Base-by-base conservation (phyloP, 2,797 vertebrate genomes). In the Bufotes viridis region DNA sequence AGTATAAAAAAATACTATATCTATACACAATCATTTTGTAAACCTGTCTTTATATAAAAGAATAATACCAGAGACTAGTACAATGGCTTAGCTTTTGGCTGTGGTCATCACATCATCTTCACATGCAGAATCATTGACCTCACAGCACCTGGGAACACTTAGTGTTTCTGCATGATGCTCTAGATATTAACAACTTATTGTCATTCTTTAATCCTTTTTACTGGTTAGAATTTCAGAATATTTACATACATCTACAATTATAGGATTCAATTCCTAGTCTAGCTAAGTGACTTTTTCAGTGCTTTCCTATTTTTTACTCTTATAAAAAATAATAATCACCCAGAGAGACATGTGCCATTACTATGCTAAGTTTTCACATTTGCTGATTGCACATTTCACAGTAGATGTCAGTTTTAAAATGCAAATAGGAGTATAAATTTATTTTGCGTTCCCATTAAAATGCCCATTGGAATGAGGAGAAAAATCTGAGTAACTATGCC, bases 371-470 rank as follows among this genome's bases (percentile, higher is more conserved):
- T 61, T 75, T 75, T 75, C 67, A 81, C 85, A 81, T 49, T 79
- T 80, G 78, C 78, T 86, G 85, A 79, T 79, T 86, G 76, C 85
- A 67, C 63, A 58, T 69, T 86, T 79, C 51, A 42, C 51, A 69
- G 61, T 70, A 57, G 7, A 70, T 80, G 84, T 86, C 84, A 86
- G 24, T 79, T 26, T 58, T 79, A 17, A 86, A 70, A 86, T 84
- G 26, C 76, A 80, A 78, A 61, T 55, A 84, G 49, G 69, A 79
- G 29, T 63, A 75, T 11, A 67, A 78, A 85, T 80, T 34, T 70
- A 26, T 69, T 86, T 70, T 80, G 67, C 42, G 20, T 86, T 78
- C n/a, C 63, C 74, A 53, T 67, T 53, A 79, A 86, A 84, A 26
- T 49, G 34, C 15, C 26, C 12, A n/a, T 78, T 78, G 51, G 22